phyloP scores from a whole-genome alignment of 2,888 invertebrate genomes.

The Tethea ocularis region DNA sequence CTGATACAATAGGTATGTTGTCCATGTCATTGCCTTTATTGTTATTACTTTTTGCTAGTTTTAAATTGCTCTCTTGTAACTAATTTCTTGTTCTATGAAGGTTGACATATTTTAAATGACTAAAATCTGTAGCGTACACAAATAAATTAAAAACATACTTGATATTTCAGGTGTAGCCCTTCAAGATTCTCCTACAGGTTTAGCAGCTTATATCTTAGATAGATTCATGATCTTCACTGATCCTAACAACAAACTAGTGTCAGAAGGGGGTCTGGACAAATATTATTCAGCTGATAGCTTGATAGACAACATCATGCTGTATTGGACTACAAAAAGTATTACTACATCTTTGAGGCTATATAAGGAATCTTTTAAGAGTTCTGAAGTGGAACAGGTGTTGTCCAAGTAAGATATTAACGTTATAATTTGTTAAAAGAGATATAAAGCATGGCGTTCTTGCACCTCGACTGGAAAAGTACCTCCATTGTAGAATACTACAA shows the following conservation, averaged over 20 bases:
- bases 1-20: conserved; percentile 89
- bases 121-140: no score
- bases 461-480: no score
- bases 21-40: background rate
- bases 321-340: conserved; percentile 79
- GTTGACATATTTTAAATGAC: no score
- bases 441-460: no score
- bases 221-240: conserved; percentile 89
- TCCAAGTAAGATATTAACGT: conserved; percentile 63
- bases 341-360: conserved; percentile 83
- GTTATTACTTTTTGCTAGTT: background rate
- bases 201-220: conserved; percentile 94
- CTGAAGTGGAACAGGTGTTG: conserved; percentile 51
- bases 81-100: no score
- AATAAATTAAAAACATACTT: background rate
- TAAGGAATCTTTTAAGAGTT: conserved; percentile 81
- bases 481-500: no score
- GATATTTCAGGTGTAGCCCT: conserved; percentile 85
- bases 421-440: no score
- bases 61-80: background rate
- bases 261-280: conserved; percentile 85
- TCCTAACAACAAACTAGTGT: conserved; percentile 73
- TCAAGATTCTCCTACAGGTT: conserved; percentile 90
- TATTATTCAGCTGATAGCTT: conserved; percentile 60
- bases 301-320: conserved; percentile 82